Conservation (phyloP, 1,140 invertebrate genomes). For the Tetraneura akinire region DNA sequence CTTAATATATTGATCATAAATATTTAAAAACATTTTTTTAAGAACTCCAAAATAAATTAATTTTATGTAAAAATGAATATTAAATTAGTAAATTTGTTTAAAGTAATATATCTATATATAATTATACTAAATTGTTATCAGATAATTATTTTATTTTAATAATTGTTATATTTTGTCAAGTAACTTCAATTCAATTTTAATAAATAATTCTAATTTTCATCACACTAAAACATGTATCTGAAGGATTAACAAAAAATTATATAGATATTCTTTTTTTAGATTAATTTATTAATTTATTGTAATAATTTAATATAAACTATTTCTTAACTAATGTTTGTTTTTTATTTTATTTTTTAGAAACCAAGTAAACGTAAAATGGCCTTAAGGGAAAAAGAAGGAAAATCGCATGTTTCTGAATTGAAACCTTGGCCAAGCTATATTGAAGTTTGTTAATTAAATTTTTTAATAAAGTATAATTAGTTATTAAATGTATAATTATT, state of each 20-base stretch:
- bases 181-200: neutral
- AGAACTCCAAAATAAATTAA: too few relatives aligned
- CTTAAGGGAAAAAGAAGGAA: conserved; percentile 41
- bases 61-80: too few relatives aligned
- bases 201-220: neutral
- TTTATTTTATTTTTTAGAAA: conserved; percentile 30
- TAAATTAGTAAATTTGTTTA: too few relatives aligned
- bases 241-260: neutral
- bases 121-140: too few relatives aligned
- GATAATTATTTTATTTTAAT: too few relatives aligned
- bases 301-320: too few relatives aligned
- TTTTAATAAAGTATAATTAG: neutral
- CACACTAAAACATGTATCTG: neutral
- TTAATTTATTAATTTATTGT: neutral
- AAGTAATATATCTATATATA: too few relatives aligned
- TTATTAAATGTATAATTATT: neutral
- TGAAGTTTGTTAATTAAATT: conserved; percentile 59
- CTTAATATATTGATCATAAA: too few relatives aligned
- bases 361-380: conserved; percentile 45
- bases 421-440: conserved; percentile 80
- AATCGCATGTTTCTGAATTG: conserved; percentile 63
- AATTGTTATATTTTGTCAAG: neutral
- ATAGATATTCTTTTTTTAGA: neutral
- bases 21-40: too few relatives aligned
- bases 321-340: neutral